Evolutionary conservation across 2,797 vertebrate genomes (phyloP), one percentile per base, ranked within the genome.

Genomic region (Fringilla coelebs): DNA sequence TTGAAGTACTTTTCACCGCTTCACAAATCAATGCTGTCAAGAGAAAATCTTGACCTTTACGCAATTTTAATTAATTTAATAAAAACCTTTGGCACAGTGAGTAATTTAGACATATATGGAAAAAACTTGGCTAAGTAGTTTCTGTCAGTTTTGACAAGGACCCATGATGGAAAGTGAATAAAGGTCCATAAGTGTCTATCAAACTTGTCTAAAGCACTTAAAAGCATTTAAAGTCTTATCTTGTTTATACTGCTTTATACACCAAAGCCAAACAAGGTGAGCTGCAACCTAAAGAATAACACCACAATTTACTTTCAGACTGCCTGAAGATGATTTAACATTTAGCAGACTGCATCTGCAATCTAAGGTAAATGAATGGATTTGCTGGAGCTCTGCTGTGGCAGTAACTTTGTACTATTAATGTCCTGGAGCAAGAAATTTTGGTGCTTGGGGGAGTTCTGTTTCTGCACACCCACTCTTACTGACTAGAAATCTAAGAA

Each of bases 41-140:
- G 88, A 94, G 40, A 68, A 86, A 88, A 88, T 79, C 76, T 94
- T 91, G 88, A 95, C 94, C 88, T 91, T 94, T 94, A 70, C 45
- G 32, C 36, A 81, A 57, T 68, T 94, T 88, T 91, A 88, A 90
- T 91, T 95, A 95, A 86, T 93, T 88, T 96, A 85, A 86, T 84
- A 90, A 95, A 95, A 94, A 70, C 36, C 43, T 88, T 75, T 88
- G 55, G 29, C 60, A 70, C 60, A 4, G 60, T 5, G 7, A 76
- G 43, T 84, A 91, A 91, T 93, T 84, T 84, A 82, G 55, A 78
- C 46, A 54, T 0, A 3, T 60, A 90, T 45, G 65, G 60, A 73
- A 85, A 92, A 87, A 77, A 21, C 43, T 86, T 91, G 68, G 40
- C 70, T 89, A 86, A 94, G 51, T 84, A 78, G 26, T 70, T 91